Conservation (phyloP, 1,140 invertebrate species). For the Andrena cerasifolii region DNA sequence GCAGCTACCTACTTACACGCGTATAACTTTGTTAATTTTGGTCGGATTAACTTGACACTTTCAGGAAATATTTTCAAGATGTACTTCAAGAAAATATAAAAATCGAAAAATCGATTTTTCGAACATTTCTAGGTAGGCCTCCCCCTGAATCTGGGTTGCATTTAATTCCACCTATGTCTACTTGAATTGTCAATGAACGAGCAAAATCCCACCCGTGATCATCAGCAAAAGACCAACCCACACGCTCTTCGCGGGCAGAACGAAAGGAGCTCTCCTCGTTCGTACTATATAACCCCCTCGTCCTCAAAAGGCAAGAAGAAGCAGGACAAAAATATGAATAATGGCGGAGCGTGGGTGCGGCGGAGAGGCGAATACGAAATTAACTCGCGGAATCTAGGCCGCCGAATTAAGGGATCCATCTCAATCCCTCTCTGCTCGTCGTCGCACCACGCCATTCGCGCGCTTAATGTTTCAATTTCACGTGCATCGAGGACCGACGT, state of each 20-base stretch:
- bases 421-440: not conserved
- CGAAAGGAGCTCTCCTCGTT: not conserved
- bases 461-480: constrained; percentile 22
- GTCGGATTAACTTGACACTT: too few relatives aligned
- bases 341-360: constrained; percentile 6
- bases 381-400: not conserved
- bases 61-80: too few relatives aligned
- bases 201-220: not conserved
- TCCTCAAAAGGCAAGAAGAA: not conserved
- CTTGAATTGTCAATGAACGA: not conserved
- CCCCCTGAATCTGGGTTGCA: too few relatives aligned
- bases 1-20: too few relatives aligned
- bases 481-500: not conserved
- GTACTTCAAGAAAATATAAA: too few relatives aligned
- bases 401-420: not conserved
- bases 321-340: constrained; percentile 7
- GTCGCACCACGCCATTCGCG: not conserved
- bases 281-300: constrained; percentile 5
- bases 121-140: too few relatives aligned
- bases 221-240: not conserved
- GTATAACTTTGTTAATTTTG: too few relatives aligned
- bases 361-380: constrained; percentile 20
- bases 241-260: not conserved
- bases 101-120: too few relatives aligned
- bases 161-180: too few relatives aligned